Evolutionary conservation across 2,113 vertebrate genomes (phyloP), one percentile per base, ranked within the genome.

Genomic region (Tursiops truncatus): DNA sequence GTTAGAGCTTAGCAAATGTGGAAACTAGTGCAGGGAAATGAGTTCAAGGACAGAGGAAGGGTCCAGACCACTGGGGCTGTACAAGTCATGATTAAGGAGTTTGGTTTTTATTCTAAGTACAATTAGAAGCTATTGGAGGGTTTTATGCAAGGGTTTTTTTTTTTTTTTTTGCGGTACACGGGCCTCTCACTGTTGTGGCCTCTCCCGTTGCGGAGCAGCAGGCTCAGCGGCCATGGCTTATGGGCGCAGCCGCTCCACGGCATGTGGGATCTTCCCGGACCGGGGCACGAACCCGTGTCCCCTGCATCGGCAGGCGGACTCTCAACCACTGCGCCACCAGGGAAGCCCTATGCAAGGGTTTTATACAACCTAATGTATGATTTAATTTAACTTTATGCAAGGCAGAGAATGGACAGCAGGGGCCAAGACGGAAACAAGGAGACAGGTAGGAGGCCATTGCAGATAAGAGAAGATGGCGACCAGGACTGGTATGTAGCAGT

Each of bases 331-430:
- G 44, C 10, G 9, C 44, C 44, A 47, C 44, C 44, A 47, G 44
- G 44, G 44, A 47, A 47, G 44, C 44, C 44, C 44, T 81, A 36
- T 23, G 25, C 6, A 50, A 79, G 5, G 11, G 11, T 67, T 84
- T 82, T 25, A 31, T 86, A 41, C 4, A 60, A 47, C 11, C 17
- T 74, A 21, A 83, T 79, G 68, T 36, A 47, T 81, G 7, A 63
- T 41, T 68, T 88, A 91, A 84, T 80, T 90, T 91, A 63, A 63
- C 14, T 71, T 38, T 63, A 82, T 63, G 9, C 6, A 89, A 8
- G 2, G 1, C 20, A 93, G 12, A 73, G 9, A 89, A 87, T 68
- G 62, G 53, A 33, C 8, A 50, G 70, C 41, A 84, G 28, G 9
- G 8, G 25, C 21, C 10, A 38, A n/a, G 9, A 15, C 12, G 23